Percentiles rank a stretch among this genome's conserved stretches.
These are phyloP conservation scores for Diplogasteroides magnus DNA, from an alignment of 1,140 invertebrate genomes.

Conservation along the genomic window DNA sequence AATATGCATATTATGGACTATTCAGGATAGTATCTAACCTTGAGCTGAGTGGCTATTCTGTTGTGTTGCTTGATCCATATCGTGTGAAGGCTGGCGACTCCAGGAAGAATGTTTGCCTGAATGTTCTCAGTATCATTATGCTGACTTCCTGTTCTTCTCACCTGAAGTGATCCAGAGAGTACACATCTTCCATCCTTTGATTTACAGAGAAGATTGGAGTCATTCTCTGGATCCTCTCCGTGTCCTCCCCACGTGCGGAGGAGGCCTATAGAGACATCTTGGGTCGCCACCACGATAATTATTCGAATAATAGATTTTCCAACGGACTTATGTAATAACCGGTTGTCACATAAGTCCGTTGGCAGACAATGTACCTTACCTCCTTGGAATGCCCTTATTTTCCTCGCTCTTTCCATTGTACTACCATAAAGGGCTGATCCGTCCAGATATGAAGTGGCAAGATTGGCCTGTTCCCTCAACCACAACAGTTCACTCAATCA, in stretches of 20 bases:
- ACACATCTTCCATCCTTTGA: constrained; percentile 31
- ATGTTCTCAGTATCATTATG: too few species aligned
- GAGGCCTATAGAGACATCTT: constrained; percentile 11
- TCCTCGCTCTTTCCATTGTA: constrained; percentile 60
- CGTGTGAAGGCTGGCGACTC: constrained; percentile 77
- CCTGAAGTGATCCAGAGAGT: constrained; percentile 62
- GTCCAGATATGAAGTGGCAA: constrained; percentile 83
- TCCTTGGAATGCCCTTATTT: constrained; percentile 60
- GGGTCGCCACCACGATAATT: constrained; percentile 16
- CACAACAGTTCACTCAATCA: too few species aligned
- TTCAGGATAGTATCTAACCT: constrained; percentile 31
- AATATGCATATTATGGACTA: constrained; percentile 5
- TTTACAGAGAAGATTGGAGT: constrained; percentile 7
- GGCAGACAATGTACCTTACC: constrained; percentile 47
- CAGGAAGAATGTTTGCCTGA: constrained; percentile 79
- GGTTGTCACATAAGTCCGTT: too few species aligned
- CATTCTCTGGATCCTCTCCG: not conserved
- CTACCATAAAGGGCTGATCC: constrained; percentile 78
- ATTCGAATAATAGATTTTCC: constrained; percentile 18
- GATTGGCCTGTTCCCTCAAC: constrained; percentile 90
- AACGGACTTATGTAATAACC: too few species aligned
- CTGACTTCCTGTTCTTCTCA: too few species aligned
- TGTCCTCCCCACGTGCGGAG: not conserved
- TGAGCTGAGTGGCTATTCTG: constrained; percentile 37
- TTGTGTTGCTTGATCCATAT: constrained; percentile 75